phyloP scores from a whole-genome alignment of 2,113 vertebrate species.

The Eidolon helvum region DNA sequence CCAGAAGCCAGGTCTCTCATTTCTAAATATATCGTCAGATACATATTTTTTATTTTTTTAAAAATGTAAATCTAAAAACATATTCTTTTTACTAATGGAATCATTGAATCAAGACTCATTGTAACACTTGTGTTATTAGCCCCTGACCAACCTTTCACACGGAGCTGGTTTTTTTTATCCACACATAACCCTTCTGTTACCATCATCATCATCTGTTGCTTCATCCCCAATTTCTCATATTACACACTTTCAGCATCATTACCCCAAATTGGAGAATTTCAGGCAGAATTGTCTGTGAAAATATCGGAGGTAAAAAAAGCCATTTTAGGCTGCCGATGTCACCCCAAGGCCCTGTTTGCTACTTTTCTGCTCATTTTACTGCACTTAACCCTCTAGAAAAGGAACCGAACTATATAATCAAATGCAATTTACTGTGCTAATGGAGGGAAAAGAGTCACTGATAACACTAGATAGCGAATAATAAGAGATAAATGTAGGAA shows the following conservation, averaged over 20 bases:
- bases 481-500: not conserved
- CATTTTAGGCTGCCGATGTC: slow-evolving; percentile 21
- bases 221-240: slow-evolving; percentile 15
- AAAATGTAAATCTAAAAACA: slow-evolving; percentile 7
- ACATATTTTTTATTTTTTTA: not conserved
- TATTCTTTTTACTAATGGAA: not conserved
- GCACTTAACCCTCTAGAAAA: slow-evolving; percentile 56
- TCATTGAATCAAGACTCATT: not conserved
- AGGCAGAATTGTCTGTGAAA: slow-evolving; percentile 36
- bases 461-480: not conserved
- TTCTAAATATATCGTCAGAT: not conserved
- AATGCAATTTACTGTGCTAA: slow-evolving; percentile 56
- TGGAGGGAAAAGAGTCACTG: not conserved
- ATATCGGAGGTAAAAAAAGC: slow-evolving; percentile 47
- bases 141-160: not conserved
- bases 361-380: slow-evolving; percentile 67
- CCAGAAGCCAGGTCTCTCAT: not conserved
- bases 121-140: not conserved
- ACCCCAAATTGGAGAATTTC: slow-evolving; percentile 56
- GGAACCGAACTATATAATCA: slow-evolving; percentile 57
- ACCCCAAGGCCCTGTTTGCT: slow-evolving; percentile 33
- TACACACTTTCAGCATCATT: slow-evolving; percentile 49
- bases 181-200: not conserved
- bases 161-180: not conserved
- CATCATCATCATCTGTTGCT: not conserved